Base-by-base conservation (phyloP, 2,888 invertebrate genomes). In the Petrolisthes manimaculis region DNA sequence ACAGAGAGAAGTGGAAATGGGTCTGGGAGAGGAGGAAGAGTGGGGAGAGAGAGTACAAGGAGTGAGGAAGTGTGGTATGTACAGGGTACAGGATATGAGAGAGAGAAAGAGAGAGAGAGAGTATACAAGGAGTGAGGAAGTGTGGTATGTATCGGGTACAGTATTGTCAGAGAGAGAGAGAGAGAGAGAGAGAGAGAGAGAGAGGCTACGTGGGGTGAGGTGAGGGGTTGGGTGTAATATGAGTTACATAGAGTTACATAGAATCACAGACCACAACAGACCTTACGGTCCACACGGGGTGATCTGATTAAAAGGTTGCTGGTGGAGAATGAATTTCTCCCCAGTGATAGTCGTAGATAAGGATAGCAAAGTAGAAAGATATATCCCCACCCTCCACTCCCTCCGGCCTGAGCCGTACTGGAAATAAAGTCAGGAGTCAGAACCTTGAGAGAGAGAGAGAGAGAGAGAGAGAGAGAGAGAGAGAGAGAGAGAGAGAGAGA, bases 71-170 rank as follows among this genome's bases (percentile, higher is more conserved):
- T 71, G 14, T 18, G n/a, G 14, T n/a, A 56, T 8, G 21, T 9
- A 56, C 5, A 5, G 24, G 21, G 56, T 21, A 56, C 3, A 54
- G 71, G 3, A n/a, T 53, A n/a, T 51, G 82, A 53, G 51, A 83
- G n/a, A 83, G 69, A 71, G 51, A 3, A 2, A 71, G 51, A 53
- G 54, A 54, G 83, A 83, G 54, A 83, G 83, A 83, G 83, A 53
- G 69, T n/a, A n/a, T n/a, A n/a, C n/a, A n/a, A 83, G 51, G 61
- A 61, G 21, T 1, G n/a, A 21, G 61, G 53, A 78, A 54, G 61
- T 12, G 8, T 14, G 37, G n/a, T 14, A n/a, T n/a, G 9, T n/a
- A 53, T 3, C 21, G 61, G 3, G 61, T 21, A 82, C 12, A 37
- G 61, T 6, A 9, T 61, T n/a, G 14, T 67, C 0, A 82, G 5